Percentiles rank a stretch among this genome's conserved stretches.
Evolutionary conservation across 2,888 invertebrate genomes (phyloP).

Genomic region (Polylopha cassiicola): DNA sequence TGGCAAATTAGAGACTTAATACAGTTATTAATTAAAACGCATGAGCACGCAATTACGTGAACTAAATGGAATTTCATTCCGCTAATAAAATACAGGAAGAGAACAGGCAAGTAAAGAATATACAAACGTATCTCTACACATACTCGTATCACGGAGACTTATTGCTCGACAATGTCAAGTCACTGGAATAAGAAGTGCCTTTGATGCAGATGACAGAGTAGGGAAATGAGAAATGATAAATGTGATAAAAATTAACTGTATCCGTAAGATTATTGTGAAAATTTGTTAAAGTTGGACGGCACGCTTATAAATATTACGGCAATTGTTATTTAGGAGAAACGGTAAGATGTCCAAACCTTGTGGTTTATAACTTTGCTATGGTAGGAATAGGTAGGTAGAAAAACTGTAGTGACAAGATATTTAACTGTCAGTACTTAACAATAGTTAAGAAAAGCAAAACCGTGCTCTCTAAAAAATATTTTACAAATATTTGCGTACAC

Average conservation of each 20-base stretch:
- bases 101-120: slow-evolving; percentile 27
- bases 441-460: slow-evolving; percentile 72
- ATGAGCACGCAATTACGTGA: slow-evolving; percentile 24
- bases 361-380: slow-evolving; percentile 27
- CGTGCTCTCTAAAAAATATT: slow-evolving; percentile 69
- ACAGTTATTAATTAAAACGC: no score
- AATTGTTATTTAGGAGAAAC: slow-evolving; percentile 24
- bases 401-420: slow-evolving; percentile 36
- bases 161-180: no score
- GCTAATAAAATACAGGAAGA: slow-evolving; percentile 28
- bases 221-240: slow-evolving; percentile 13
- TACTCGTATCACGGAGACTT: no score
- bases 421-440: slow-evolving; percentile 49
- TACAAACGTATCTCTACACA: slow-evolving; percentile 34
- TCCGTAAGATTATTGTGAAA: slow-evolving; percentile 27
- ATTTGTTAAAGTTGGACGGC: slow-evolving; percentile 57
- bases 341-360: slow-evolving; percentile 30
- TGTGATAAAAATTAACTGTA: slow-evolving; percentile 22
- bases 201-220: slow-evolving; percentile 2
- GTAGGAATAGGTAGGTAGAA: no score
- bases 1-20: no score
- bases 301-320: slow-evolving; percentile 43
- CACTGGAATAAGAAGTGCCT: slow-evolving; percentile 1
- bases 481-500: slow-evolving; percentile 56
- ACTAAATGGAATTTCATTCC: slow-evolving; percentile 58